Base-by-base conservation (phyloP, 2,888 invertebrate species). In the Harpagoxenus sublaevis region DNA sequence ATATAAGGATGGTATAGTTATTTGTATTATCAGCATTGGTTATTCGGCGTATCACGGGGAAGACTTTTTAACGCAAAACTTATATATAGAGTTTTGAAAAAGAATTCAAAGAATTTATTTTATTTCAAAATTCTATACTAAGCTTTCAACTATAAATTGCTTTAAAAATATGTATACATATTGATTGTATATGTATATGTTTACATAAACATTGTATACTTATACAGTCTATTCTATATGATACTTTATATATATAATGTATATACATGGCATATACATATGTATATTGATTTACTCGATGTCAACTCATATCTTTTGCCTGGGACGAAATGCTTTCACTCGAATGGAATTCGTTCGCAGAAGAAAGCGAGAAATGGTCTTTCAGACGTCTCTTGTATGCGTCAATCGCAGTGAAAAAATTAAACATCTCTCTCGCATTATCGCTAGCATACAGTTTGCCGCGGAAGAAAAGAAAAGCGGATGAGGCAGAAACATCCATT, bases 401-500 rank as follows among this genome's bases (percentile, higher is more conserved):
- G 23, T 10, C 15, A 48, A 73, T 73, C 73, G 12, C 8, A 28
- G 18, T 48, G 79, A 35, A 73, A 81, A 73, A 60, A 79, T 87
- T 78, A 83, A 83, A 66, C 51, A 42, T 60, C 23, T 28, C 23
- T 28, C 23, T 18, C 39, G n/a, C 45, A n/a, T 65, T 66, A 70
- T 70, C 79, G 10, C 73, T 23, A 28, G 53, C 31, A 12, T 60
- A 48, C 48, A 79, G 60, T 62, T 55, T 48, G 35, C 39, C 28
- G 18, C 35, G 60, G 48, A 62, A 81, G 79, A 81, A 73, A 35
- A 28, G 60, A 60, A 48, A 66, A 66, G 45, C 63, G 45, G 57
- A 78, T 60, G 48, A 51, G 45, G 51, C 48, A 63, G 55, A 66
- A 82, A 66, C 48, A 68, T 81, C 48, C 70, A 84, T 83, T 81